These are phyloP conservation scores for Auanema sp. DNA, from an alignment of 2,888 invertebrate genomes.

Conservation along the genomic window DNA sequence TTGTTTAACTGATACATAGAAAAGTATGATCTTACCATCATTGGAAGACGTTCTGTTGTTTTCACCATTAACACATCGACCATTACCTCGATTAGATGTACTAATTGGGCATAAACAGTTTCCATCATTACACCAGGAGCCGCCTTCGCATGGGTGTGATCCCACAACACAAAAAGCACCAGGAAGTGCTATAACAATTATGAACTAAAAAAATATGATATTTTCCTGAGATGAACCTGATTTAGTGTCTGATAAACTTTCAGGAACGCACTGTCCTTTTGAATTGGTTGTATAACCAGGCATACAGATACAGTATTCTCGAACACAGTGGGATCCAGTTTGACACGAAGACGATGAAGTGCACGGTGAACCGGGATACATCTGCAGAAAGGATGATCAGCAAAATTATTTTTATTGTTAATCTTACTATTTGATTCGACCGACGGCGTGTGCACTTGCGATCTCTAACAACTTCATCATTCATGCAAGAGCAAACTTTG, in stretches of 20 bases:
- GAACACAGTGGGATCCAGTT: conserved; percentile 28
- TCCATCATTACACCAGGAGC: conserved; percentile 20
- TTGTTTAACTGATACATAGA: background rate
- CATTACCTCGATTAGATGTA: conserved; percentile 11
- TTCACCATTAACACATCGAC: conserved; percentile 1
- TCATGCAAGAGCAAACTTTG: conserved; percentile 38
- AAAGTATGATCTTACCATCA: background rate
- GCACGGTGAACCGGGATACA: conserved; percentile 36
- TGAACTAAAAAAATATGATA: too few species aligned
- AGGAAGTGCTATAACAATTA: conserved; percentile 30
- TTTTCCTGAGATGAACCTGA: too few species aligned
- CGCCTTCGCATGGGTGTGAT: conserved; percentile 21
- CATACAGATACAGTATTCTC: conserved; percentile 38
- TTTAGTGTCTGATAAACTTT: conserved; percentile 13
- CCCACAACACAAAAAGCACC: conserved; percentile 19
- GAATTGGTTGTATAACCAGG: conserved; percentile 39
- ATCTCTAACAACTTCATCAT: conserved; percentile 29
- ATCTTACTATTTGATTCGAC: background rate
- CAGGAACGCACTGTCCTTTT: conserved; percentile 38
- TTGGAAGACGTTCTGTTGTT: background rate
- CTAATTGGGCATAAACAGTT: conserved; percentile 22
- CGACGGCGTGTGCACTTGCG: conserved; percentile 32
- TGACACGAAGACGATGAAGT: conserved; percentile 22
- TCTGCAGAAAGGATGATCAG: too few species aligned
- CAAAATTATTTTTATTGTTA: too few species aligned